These are phyloP conservation scores for Zonitis immaculata DNA, from an alignment of 2,888 invertebrate genomes.

Conservation along the genomic window DNA sequence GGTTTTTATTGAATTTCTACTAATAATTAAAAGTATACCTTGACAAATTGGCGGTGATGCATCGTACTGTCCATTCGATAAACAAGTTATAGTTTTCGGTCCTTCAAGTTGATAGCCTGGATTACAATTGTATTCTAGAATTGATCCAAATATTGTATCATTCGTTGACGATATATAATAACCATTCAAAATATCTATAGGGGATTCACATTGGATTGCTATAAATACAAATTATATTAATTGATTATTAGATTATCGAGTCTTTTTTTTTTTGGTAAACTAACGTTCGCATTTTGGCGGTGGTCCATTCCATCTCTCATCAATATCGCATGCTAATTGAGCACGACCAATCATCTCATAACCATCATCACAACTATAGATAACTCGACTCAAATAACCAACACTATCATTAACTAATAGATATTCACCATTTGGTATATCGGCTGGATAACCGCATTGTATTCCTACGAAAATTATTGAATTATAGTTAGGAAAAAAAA, in stretches of 20 bases:
- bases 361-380: constrained; percentile 77
- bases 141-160: constrained; percentile 64
- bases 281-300: constrained; percentile 82
- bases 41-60: constrained; percentile 68
- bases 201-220: constrained; percentile 71
- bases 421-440: constrained; percentile 77
- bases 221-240: too few relatives aligned
- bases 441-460: constrained; percentile 85
- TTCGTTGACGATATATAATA: constrained; percentile 54
- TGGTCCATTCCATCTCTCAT: constrained; percentile 90
- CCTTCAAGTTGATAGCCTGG: constrained; percentile 67
- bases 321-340: constrained; percentile 82
- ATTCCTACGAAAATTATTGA: too few relatives aligned
- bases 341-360: constrained; percentile 82
- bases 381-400: constrained; percentile 80
- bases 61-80: constrained; percentile 76
- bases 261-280: constrained; percentile 30
- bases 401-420: constrained; percentile 78
- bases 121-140: constrained; percentile 71
- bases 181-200: constrained; percentile 63
- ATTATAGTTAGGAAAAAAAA: background rate
- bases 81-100: constrained; percentile 62
- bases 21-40: constrained; percentile 49
- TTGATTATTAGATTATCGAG: too few relatives aligned
- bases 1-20: too few relatives aligned